phyloP scores from a whole-genome alignment of 2,888 invertebrate genomes.

The Metacarcinus magister region DNA sequence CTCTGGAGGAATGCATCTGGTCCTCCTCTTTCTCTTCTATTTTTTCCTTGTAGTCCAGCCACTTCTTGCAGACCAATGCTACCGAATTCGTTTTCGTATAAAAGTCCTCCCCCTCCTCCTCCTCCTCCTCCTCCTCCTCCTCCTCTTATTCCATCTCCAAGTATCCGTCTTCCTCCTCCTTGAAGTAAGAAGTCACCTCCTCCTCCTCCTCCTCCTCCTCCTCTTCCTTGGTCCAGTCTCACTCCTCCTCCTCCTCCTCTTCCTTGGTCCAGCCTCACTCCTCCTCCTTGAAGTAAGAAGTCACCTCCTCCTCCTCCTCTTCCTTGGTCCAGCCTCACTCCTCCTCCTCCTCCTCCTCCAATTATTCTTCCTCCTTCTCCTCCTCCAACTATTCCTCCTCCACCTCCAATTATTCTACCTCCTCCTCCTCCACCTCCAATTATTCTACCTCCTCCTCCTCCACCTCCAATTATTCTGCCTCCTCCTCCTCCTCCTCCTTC shows the following conservation, averaged over 20 bases:
- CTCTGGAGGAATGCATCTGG: no score
- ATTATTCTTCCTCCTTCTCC: no score
- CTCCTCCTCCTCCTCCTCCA: no score
- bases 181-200: neutral
- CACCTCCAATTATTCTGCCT: no score
- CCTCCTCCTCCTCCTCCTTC: no score
- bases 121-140: neutral
- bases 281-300: neutral
- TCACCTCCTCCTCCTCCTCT: neutral
- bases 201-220: conserved; percentile 16
- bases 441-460: no score
- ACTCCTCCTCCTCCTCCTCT: neutral
- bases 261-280: neutral
- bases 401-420: no score
- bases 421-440: no score
- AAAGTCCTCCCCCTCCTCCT: neutral
- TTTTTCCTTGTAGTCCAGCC: neutral
- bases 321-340: neutral
- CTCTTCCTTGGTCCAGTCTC: neutral
- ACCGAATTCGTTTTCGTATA: neutral
- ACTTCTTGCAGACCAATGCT: neutral
- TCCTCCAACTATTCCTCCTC: no score
- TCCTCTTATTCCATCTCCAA: neutral
- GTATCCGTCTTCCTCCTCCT: neutral
- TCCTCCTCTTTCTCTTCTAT: neutral